Conservation (phyloP, 1,140 invertebrate genomes). For the Danaus plexippus region DNA sequence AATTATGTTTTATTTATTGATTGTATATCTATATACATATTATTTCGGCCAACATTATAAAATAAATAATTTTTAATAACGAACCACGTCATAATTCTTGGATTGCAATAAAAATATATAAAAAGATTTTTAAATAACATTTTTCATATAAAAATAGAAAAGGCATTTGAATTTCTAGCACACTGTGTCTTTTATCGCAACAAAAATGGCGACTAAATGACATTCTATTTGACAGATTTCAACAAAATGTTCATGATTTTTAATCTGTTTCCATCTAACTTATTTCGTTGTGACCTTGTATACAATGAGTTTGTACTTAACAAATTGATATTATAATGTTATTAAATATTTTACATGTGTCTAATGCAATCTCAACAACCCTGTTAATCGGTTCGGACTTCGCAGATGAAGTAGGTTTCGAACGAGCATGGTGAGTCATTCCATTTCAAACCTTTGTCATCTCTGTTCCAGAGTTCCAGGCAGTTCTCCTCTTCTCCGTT, state of each 20-base stretch:
- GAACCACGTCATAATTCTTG: neutral
- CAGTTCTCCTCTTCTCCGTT: slow-evolving; percentile 94
- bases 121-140: neutral
- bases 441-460: slow-evolving; percentile 93
- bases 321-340: neutral
- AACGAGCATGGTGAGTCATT: slow-evolving; percentile 94
- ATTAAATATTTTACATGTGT: slow-evolving; percentile 4
- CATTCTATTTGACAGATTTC: slow-evolving; percentile 14
- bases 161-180: slow-evolving; percentile 36
- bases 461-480: slow-evolving; percentile 91
- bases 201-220: slow-evolving; percentile 29
- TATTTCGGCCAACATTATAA: slow-evolving; percentile 3
- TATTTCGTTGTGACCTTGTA: slow-evolving; percentile 10
- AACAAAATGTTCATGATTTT: neutral
- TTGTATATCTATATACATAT: slow-evolving; percentile 9
- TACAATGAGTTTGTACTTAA: neutral
- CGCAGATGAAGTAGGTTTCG: slow-evolving; percentile 93
- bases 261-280: slow-evolving; percentile 3
- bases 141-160: slow-evolving; percentile 21
- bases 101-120: neutral
- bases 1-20: slow-evolving; percentile 23
- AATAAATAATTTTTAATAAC: slow-evolving; percentile 12
- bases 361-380: slow-evolving; percentile 19
- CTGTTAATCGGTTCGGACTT: slow-evolving; percentile 77
- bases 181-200: slow-evolving; percentile 51